phyloP scores from a whole-genome alignment of 2,888 invertebrate genomes.

The Sicus ferrugineus region DNA sequence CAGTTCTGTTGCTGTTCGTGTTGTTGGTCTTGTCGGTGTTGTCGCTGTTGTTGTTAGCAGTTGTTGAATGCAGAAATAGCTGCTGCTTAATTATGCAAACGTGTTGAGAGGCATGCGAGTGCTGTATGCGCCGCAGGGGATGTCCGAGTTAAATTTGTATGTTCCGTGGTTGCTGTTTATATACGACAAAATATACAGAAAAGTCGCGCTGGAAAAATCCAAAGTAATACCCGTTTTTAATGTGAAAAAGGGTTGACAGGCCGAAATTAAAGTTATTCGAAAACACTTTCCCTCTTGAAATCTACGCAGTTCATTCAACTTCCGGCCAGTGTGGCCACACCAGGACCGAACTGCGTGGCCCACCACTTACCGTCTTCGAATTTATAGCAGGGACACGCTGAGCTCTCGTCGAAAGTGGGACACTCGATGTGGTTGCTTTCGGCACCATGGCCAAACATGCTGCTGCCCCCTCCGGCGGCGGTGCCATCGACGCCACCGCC shows the following conservation, averaged over 20 bases:
- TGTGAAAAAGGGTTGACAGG: no score
- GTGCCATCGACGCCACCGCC: constrained; percentile 27
- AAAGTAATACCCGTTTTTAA: no score
- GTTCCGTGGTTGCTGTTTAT: no score
- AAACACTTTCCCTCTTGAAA: no score
- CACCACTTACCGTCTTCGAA: constrained; percentile 80
- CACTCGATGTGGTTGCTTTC: constrained; percentile 66
- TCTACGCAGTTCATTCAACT: no score
- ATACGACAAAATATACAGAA: no score
- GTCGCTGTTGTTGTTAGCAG: not conserved
- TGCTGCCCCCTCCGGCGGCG: constrained; percentile 36
- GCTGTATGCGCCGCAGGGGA: not conserved
- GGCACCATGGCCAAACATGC: constrained; percentile 39
- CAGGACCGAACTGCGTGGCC: not conserved
- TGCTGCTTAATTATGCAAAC: constrained; percentile 19
- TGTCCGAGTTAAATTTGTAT: not conserved
- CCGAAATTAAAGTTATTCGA: no score
- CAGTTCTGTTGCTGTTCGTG: no score
- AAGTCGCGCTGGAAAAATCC: no score
- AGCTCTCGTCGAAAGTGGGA: constrained; percentile 78
- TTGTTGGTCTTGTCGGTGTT: no score
- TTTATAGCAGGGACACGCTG: constrained; percentile 89
- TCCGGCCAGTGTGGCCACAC: no score
- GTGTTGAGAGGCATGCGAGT: not conserved
- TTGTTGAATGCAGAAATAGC: not conserved